Base-by-base conservation (phyloP, 2,113 vertebrate genomes). In the Anhinga rufa region DNA sequence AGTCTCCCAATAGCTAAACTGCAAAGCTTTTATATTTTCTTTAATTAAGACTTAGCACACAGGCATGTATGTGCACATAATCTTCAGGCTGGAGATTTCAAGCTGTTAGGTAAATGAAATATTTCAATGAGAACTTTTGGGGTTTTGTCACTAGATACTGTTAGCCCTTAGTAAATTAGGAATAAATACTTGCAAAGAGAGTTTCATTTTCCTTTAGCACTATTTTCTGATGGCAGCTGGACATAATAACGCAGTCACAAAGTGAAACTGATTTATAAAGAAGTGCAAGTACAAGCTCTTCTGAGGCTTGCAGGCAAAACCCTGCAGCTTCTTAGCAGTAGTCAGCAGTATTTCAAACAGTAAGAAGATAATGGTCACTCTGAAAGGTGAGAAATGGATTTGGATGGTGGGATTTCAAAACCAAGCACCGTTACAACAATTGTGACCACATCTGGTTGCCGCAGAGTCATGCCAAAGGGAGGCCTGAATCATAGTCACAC, bases 41-140 rank as follows among this genome's bases (percentile, higher is more conserved):
- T 96, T 96, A 89, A 92, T 86, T 97, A 70, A 87, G 60, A 82
- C 64, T 51, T 69, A 44, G 60, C 72, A 83, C 55, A 51, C 70
- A 84, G 82, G n/a, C 21, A 0, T 78, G 34, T 66, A 34, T 4
- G 3, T 4, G 4, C 88, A 80, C n/a, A 38, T 68, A 77, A 72
- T 69, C 76, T 85, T 57, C 79, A 89, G 75, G 64, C 57, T 85
- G 57, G 86, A 95, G 60, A 85, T 65, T 92, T 96, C 93, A 97
- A 92, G 81, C 69, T 95, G 84, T 95, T 97, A 91, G 82, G 51
- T 91, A 95, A 97, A 95, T 94, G 79, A 91, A 95, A 75, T 97
- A 68, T 88, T 96, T 97, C 91, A 92, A 25, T 17, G 54, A 74
- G 66, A 92, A 32, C 36, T 93, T 66, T 95, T 12, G 16, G 44